Evolutionary conservation across 2,797 vertebrate species (phyloP).

Genomic region (Scolopax bukidnonensis): DNA sequence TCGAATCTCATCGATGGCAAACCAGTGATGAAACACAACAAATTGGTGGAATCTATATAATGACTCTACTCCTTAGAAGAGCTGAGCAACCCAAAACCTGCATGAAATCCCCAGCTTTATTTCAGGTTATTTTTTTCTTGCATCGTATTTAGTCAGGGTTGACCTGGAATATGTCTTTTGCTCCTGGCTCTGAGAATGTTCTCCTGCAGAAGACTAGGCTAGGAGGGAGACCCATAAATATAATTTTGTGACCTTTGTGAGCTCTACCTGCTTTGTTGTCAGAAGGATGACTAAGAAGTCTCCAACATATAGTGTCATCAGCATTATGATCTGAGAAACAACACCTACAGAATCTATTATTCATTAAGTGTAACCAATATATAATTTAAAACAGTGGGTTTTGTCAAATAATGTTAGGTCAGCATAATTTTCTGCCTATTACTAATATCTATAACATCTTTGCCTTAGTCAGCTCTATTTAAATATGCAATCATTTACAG

Average conservation of each 20-base stretch:
- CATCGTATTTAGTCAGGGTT: neutral
- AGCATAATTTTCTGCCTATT: slow-evolving; percentile 99
- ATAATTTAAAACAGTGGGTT: slow-evolving; percentile 99
- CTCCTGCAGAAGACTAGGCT: neutral
- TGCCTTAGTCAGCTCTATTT: slow-evolving; percentile 99
- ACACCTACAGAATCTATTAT: slow-evolving; percentile 98
- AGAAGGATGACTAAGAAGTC: slow-evolving; percentile 76
- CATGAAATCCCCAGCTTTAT: neutral
- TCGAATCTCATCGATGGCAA: too few species aligned
- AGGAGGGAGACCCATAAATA: neutral
- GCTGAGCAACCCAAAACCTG: neutral
- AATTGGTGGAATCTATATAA: neutral
- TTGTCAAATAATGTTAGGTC: slow-evolving; percentile 98
- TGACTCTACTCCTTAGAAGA: neutral
- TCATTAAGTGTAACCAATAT: slow-evolving; percentile 99
- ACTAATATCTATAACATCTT: slow-evolving; percentile 99
- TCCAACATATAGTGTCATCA: slow-evolving; percentile 86
- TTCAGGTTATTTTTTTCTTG: neutral
- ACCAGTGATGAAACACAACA: neutral
- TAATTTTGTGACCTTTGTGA: slow-evolving; percentile 2
- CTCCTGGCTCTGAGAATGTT: neutral
- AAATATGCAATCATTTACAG: slow-evolving; percentile 99
- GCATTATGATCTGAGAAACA: slow-evolving; percentile 90
- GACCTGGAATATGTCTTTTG: neutral
- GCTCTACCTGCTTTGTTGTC: slow-evolving; percentile 81